Evolutionary conservation across 1,140 invertebrate species (phyloP), one percentile per base, ranked within the genome.

Genomic region (Andricus grossulariae): DNA sequence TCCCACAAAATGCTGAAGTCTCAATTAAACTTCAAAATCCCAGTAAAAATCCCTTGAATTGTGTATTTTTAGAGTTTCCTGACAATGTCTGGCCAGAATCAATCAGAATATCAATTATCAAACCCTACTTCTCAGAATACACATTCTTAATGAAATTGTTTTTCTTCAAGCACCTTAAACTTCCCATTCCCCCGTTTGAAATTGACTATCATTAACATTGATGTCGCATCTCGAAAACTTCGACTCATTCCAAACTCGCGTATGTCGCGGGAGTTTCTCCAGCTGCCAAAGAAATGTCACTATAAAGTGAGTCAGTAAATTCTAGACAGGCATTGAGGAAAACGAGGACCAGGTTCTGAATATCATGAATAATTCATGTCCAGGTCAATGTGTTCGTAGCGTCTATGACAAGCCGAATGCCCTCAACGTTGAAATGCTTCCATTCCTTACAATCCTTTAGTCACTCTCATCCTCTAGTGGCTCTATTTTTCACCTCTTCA

Each of bases 371-470:
- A 39, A 66, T 66, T 66, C 60, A 66, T 45, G 25, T 39, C n/a
- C 60, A n/a, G 60, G 60, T 66, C 60, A 66, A 66, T 66, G 60
- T 25, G n/a, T 66, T 66, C 25, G 25, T 15, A 66, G 8, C 25
- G 25, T 39, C 60, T 45, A 39, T 66, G 45, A 66, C 60, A 66
- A 45, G 13, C 25, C 32, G 16, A 66, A 66, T 45, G 60, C 32
- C 5, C 60, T 66, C 25, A 66, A 66, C 32, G 60, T 66, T 25
- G 32, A 66, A 66, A 66, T 66, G 60, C 60, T 66, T 66, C 60
- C 32, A 66, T 5, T 54, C 39, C 39, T 45, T 45, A 11, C n/a
- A 54, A 32, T 32, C 32, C 57, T 15, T 32, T 1, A 39, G 5
- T 66, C 8, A 19, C 18, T 19, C 21, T 2, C 15, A 19, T 19